Percentiles rank a stretch among this genome's conserved stretches.
Evolutionary conservation across 1,140 invertebrate species (phyloP).

Genomic region (Papilio xuthus): DNA sequence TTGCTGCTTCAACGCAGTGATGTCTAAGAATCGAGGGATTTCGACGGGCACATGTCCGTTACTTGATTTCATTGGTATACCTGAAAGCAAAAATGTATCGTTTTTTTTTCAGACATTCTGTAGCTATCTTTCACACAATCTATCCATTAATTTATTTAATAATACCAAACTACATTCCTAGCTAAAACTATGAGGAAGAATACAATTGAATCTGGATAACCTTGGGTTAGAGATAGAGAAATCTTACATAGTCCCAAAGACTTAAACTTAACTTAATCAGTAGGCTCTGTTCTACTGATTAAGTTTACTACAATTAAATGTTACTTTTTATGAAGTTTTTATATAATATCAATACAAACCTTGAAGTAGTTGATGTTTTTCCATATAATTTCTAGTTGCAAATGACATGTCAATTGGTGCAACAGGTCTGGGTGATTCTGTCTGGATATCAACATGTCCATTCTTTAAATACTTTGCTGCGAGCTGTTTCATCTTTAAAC

Average conservation of each 20-base stretch:
- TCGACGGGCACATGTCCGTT: conserved; percentile 52
- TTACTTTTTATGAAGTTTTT: background rate
- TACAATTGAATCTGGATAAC: too few species aligned
- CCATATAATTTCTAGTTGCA: conserved; percentile 85
- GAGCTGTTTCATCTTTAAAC: conserved; percentile 84
- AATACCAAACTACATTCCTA: too few species aligned
- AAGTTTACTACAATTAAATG: too few species aligned
- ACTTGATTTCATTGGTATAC: conserved; percentile 36
- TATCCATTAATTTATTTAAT: too few species aligned
- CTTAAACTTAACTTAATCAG: too few species aligned
- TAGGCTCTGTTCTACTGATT: too few species aligned
- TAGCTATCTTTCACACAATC: too few species aligned
- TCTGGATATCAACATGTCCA: conserved; percentile 48
- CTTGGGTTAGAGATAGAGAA: too few species aligned
- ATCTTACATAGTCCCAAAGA: too few species aligned
- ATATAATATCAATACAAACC: conserved; percentile 53
- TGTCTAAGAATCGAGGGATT: conserved; percentile 84
- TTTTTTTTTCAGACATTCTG: too few species aligned
- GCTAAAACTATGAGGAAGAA: too few species aligned
- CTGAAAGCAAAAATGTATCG: conserved; percentile 57
- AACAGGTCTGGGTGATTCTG: conserved; percentile 52
- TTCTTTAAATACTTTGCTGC: conserved; percentile 85
- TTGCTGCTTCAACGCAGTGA: conserved; percentile 84
- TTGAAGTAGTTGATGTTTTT: conserved; percentile 84
- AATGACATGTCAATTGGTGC: conserved; percentile 83